phyloP scores from a whole-genome alignment of 2,797 vertebrate genomes.

The Chelidonichthys spinosus region DNA sequence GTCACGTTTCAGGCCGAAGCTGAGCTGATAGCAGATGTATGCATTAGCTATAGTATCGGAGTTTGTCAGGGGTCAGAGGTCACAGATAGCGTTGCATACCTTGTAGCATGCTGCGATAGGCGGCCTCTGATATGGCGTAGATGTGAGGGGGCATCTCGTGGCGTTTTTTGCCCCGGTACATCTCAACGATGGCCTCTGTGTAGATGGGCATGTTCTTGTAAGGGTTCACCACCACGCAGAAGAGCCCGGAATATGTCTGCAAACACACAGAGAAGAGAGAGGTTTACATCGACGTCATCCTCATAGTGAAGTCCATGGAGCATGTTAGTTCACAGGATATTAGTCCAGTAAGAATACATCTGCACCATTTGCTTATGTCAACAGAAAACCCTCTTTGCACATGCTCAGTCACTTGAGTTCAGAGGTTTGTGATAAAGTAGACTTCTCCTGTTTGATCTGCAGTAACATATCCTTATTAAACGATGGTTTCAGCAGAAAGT shows the following conservation, averaged over 20 bases:
- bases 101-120: slow-evolving; percentile 96
- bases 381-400: background rate
- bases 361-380: background rate
- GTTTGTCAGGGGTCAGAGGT: slow-evolving; percentile 35
- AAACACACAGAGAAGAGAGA: slow-evolving; percentile 32
- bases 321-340: background rate
- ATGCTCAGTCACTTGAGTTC: slow-evolving; percentile 1
- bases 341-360: background rate
- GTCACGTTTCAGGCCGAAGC: slow-evolving; percentile 18
- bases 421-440: slow-evolving; percentile 4
- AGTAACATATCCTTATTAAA: slow-evolving; percentile 8
- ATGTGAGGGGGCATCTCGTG: slow-evolving; percentile 95
- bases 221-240: slow-evolving; percentile 95
- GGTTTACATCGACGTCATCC: background rate
- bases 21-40: slow-evolving; percentile 38
- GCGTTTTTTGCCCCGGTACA: slow-evolving; percentile 95
- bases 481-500: slow-evolving; percentile 9
- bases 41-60: background rate
- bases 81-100: slow-evolving; percentile 73
- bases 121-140: slow-evolving; percentile 93
- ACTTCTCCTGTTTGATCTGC: slow-evolving; percentile 15
- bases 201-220: slow-evolving; percentile 96
- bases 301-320: background rate
- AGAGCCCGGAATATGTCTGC: slow-evolving; percentile 94
- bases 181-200: slow-evolving; percentile 93